phyloP scores from a whole-genome alignment of 2,888 invertebrate species.

The Netelia inedita region DNA sequence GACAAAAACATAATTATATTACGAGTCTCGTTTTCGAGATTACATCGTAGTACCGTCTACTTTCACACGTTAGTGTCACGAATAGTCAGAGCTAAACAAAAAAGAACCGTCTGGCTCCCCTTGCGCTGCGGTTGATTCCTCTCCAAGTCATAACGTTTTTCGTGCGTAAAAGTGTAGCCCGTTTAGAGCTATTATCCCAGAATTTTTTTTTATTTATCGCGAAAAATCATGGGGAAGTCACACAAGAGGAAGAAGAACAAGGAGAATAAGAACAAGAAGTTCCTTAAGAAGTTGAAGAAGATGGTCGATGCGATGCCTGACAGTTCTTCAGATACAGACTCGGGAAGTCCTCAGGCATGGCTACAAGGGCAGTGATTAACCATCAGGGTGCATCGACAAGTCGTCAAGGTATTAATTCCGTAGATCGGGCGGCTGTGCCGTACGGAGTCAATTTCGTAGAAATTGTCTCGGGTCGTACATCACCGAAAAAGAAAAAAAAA shows the following conservation, averaged over 20 bases:
- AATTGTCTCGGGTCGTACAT: slow-evolving; percentile 49
- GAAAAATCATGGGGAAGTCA: slow-evolving; percentile 55
- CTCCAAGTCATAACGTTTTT: slow-evolving; percentile 49
- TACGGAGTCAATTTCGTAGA: slow-evolving; percentile 38
- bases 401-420: slow-evolving; percentile 62
- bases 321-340: slow-evolving; percentile 52
- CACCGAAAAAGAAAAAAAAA: slow-evolving; percentile 50
- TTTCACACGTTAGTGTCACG: slow-evolving; percentile 60
- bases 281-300: slow-evolving; percentile 59
- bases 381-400: slow-evolving; percentile 30
- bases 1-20: slow-evolving; percentile 45
- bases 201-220: slow-evolving; percentile 46
- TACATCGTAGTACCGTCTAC: slow-evolving; percentile 57
- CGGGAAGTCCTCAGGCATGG: slow-evolving; percentile 21
- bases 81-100: slow-evolving; percentile 52
- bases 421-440: slow-evolving; percentile 57
- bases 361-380: slow-evolving; percentile 14
- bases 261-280: slow-evolving; percentile 41
- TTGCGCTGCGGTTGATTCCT: slow-evolving; percentile 42
- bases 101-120: slow-evolving; percentile 28
- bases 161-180: slow-evolving; percentile 55
- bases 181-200: slow-evolving; percentile 56
- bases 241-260: slow-evolving; percentile 62
- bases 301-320: slow-evolving; percentile 58
- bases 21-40: slow-evolving; percentile 49